Evolutionary conservation across 2,797 vertebrate genomes (phyloP), one percentile per base, ranked within the genome.

Genomic region (Diplodus puntazzo): DNA sequence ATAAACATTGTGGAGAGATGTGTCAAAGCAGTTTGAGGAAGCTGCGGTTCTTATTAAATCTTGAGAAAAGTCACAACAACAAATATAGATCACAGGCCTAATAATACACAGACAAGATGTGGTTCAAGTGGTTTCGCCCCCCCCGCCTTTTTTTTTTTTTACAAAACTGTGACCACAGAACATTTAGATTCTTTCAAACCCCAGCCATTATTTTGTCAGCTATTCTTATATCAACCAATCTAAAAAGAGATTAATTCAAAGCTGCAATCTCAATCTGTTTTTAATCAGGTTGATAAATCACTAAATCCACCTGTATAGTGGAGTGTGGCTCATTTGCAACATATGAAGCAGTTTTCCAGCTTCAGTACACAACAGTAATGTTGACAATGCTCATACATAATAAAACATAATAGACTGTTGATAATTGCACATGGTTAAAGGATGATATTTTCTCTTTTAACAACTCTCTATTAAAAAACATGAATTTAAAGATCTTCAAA

Each of bases 61-160:
- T 54, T 73, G 68, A 84, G 74, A 83, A 11, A 80, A 18, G 55
- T 72, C 27, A 58, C 25, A 45, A 68, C 45, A 80, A 87, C 48
- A 80, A 86, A 87, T 52, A 75, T 69, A 87, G 68, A 55, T 18
- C n/a, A 16, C 0, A 48, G 67, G 45, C n/a, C 54, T 85, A 81
- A 81, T 59, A 86, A 85, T 83, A 82, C 14, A 78, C 43, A 68
- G 2, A 50, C 48, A 62, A 30, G 8, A 13, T 52, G 76, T 42
- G 64, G 54, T 73, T 89, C 85, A 84, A 57, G 76, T 42, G 64
- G 54, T 72, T 88, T 86, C 85, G 79, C 12, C 75, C 25, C 25
- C 25, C 25, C 25, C 25, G 2, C 3, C 3, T 25, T 25, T 25
- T 25, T 25, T 25, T 34, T 85, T 89, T 75, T 62, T 59, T 48